Base-by-base conservation (phyloP, 2,797 vertebrate genomes). In the Gastrophryne carolinensis region DNA sequence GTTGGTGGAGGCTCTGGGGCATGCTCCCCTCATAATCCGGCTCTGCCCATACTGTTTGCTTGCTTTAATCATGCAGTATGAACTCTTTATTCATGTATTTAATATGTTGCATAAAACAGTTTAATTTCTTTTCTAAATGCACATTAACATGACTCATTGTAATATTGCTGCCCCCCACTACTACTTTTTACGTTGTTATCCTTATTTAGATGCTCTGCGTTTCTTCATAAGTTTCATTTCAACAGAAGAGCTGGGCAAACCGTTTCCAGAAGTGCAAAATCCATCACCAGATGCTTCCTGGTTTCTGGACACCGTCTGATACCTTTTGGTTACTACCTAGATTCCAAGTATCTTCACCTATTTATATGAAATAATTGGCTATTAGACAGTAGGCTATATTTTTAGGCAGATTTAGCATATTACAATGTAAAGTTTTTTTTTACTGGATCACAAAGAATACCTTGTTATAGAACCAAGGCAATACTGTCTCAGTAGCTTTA, bases 271-370 rank as follows among this genome's bases (percentile, higher is more conserved):
- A 30, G 30, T 4, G 41, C 47, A 5, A 13, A 3, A n/a, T n/a
- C n/a, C 53, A 41, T 41, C 23, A 19, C 6, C 30, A 12, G 17
- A 27, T 64, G 71, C 10, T 37, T 27, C 27, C 49, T 65, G 2
- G 21, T 7, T 29, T 66, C 17, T 34, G 8, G 26, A 53, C 23
- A 34, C 30, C 64, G 26, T 24, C 3, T 4, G 52, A 65, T 50
- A 50, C 17, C 41, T 49, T 27, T 65, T 41, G 49, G 24, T 52
- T 50, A 32, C 49, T 65, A 65, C 12, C 24, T 50, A 63, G 61
- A 34, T 49, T 63, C 27, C 23, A 4, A 4, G 4, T 65, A 21
- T 52, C 29, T 5, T 10, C 29, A 7, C 23, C 12, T 66, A 52
- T 34, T 66, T 34, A 34, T 15, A 53, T 66, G 47, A 30, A 13